Conservation (phyloP, 2,888 invertebrate genomes). For the Autographa gamma region DNA sequence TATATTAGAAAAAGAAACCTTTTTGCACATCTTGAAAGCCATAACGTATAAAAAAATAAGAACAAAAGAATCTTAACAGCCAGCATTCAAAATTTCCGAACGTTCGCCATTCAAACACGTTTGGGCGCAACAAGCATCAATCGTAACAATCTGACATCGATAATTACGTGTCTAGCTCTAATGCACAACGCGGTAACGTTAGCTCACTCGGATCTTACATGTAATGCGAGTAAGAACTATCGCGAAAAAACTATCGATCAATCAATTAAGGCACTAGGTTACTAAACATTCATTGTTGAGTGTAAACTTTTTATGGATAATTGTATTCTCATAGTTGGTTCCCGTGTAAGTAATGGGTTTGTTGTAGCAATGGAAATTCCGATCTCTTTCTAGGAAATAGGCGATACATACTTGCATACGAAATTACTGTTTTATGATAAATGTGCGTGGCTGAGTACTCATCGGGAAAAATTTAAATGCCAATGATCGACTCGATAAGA, state of each 20-base stretch:
- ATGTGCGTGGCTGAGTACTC: too few species aligned
- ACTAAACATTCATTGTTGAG: conserved; percentile 49
- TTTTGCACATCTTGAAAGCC: too few species aligned
- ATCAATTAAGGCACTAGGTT: conserved; percentile 48
- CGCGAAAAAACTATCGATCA: conserved; percentile 41
- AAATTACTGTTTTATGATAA: neutral
- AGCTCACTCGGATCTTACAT: conserved; percentile 50
- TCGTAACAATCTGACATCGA: conserved; percentile 46
- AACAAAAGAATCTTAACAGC: neutral
- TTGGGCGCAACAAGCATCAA: conserved; percentile 30
- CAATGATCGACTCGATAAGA: too few species aligned
- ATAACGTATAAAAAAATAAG: neutral
- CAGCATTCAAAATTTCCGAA: neutral
- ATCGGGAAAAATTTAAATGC: too few species aligned
- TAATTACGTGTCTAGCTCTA: conserved; percentile 52
- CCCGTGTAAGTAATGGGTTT: conserved; percentile 25
- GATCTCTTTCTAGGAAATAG: conserved; percentile 23
- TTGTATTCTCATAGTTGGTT: conserved; percentile 36
- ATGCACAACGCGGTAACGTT: conserved; percentile 52
- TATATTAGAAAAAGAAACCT: too few species aligned
- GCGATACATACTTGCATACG: neutral
- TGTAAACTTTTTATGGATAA: conserved; percentile 31
- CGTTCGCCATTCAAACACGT: conserved; percentile 20
- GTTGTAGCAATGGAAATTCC: conserved; percentile 29
- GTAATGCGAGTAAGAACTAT: conserved; percentile 38